Conservation (phyloP, 2,888 invertebrate genomes). For the Pterostichus madidus region DNA sequence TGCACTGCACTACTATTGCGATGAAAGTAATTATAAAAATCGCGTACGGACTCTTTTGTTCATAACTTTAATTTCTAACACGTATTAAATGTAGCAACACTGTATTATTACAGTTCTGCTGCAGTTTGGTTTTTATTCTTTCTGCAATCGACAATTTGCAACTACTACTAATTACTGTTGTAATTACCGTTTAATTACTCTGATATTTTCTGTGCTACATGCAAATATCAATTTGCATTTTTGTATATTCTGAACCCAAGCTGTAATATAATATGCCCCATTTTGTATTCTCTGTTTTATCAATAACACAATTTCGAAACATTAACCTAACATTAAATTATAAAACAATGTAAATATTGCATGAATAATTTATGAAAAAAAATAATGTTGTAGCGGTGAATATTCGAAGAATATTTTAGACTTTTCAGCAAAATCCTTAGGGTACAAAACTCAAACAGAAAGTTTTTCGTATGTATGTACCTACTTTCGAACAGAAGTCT, state of each 20-base stretch:
- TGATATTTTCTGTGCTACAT: constrained; percentile 45
- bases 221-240: constrained; percentile 62
- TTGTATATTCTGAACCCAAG: constrained; percentile 13
- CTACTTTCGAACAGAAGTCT: background rate
- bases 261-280: background rate
- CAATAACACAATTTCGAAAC: background rate
- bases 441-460: background rate
- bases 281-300: constrained; percentile 4
- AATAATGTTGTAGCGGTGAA: background rate
- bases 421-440: constrained; percentile 1
- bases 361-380: constrained; percentile 46
- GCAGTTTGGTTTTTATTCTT: constrained; percentile 49
- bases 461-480: background rate
- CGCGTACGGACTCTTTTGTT: constrained; percentile 36
- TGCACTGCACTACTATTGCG: constrained; percentile 14
- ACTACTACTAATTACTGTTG: constrained; percentile 52
- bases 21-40: constrained; percentile 58
- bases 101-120: constrained; percentile 30
- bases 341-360: constrained; percentile 12
- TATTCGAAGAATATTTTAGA: constrained; percentile 20
- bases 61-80: constrained; percentile 51
- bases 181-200: constrained; percentile 58
- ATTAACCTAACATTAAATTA: constrained; percentile 22
- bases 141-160: constrained; percentile 54
- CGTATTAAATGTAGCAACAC: constrained; percentile 44